Evolutionary conservation across 1,140 invertebrate species (phyloP), one percentile per base, ranked within the genome.

Genomic region (Orchestia grillus): DNA sequence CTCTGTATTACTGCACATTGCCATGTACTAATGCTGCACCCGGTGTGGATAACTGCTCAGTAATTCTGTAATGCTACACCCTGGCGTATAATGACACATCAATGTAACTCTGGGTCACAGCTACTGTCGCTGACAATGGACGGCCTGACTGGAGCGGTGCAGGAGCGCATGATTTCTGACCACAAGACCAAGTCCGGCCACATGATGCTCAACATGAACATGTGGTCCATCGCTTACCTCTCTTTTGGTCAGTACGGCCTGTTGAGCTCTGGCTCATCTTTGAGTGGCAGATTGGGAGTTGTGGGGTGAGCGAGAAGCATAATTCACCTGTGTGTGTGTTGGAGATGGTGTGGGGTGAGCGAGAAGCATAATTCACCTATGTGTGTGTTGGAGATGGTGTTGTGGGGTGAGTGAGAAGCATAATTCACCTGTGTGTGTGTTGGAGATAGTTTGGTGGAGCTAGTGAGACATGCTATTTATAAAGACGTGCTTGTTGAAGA

Each of bases 151-250:
- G 98, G 98, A 28, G 98, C 98, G n/a, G 97, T 98, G 88, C 98
- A 99, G 98, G 99, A 99, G 97, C 98, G 98, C 94, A 99, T 99
- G 98, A 98, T 98, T 97, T 98, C 98, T 47, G 98, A 99, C 97
- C 98, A 99, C 96, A 98, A 98, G 96, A 98, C 99, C 0, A 98
- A 98, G 96, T 99, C 99, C 8, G 98, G 99, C 96, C 98, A 98
- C 97, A 99, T 99, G 99, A 99, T 99, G 99, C 97, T 98, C 53
- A 98, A 98, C 96, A 99, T 99, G 98, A 99, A 99, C 97, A 97
- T 98, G 95, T 99, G 99, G 98, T 99, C 99, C 44, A 98, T 98
- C 43, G 96, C 98, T 0, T 98, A 98, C 97, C 97, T 99, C 0
- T 97, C 98, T 45, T 97, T 98, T 96, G 98, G 97, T 97, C 16